Base-by-base conservation (phyloP, 1,140 invertebrate species). In the Maniola jurtina region DNA sequence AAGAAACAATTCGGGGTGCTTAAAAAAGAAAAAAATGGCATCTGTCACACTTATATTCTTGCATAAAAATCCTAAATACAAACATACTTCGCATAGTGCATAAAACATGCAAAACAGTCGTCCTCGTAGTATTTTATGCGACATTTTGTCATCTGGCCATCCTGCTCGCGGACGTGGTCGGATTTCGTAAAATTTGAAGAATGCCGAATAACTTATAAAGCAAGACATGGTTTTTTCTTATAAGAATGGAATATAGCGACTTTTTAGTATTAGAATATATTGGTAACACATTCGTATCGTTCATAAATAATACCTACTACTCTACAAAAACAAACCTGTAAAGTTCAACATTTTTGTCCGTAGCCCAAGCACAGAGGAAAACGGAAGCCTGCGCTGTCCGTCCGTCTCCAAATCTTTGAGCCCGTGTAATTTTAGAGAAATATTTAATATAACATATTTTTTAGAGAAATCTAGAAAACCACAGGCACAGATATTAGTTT, bases 61-160 rank as follows among this genome's bases (percentile, higher is more conserved):
- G 45, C 65, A 48, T 52, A 68, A 72, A 54, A 66, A 56, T 66
- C 64, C 77, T 81, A 81, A 81, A 80, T 72, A 79, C 72, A 81
- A 70, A 79, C 72, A 80, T 80, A 80, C 74, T 78, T 84, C 76
- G 66, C 72, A 75, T 76, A 71, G 72, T 79, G 71, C 76, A 86
- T 83, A 75, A 84, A 83, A 84, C 72, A 86, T 84, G 80, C 80
- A 84, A 80, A 76, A 62, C 70, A 69, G 68, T 62, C 61, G 74
- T 76, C 42, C 68, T 73, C 59, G 65, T 76, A 77, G 82, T 83
- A 81, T 82, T 86, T 86, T 80, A 86, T 86, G 73, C 77, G 76
- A 80, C 73, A 83, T 84, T 84, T 86, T 86, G 84, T 84, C 84
- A 86, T 86, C 81, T 83, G 81, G 73, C 75, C 76, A 73, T 74